Conservation (phyloP, 2,888 invertebrate genomes). For the Ariolimax columbianus region DNA sequence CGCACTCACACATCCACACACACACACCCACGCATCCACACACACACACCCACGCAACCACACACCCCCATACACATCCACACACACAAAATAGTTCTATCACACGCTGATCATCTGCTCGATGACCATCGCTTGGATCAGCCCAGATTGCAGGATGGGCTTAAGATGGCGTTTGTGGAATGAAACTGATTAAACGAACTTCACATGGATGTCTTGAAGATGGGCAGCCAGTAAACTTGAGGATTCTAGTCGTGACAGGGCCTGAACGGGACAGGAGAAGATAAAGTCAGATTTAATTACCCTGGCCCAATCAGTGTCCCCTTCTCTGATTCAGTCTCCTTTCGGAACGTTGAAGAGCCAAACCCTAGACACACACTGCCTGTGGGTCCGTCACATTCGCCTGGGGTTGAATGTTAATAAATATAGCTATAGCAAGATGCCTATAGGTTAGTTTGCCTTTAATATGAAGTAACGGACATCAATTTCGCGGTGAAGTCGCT, state of each 20-base stretch:
- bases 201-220: not conserved
- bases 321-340: not conserved
- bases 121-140: not conserved
- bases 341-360: not conserved
- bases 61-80: too few relatives aligned
- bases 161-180: not conserved
- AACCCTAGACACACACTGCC: not conserved
- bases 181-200: conserved; percentile 3
- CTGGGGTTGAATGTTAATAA: not conserved
- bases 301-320: not conserved
- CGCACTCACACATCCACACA: too few relatives aligned
- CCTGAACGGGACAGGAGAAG: not conserved
- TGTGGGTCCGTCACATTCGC: too few relatives aligned
- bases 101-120: not conserved
- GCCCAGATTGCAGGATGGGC: not conserved
- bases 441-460: too few relatives aligned
- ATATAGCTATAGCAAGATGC: not conserved
- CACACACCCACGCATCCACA: too few relatives aligned
- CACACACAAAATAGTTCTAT: not conserved
- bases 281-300: conserved; percentile 42
- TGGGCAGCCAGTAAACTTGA: not conserved
- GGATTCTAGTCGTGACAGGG: conserved; percentile 6
- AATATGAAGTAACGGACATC: too few relatives aligned
- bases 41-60: too few relatives aligned
- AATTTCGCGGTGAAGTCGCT: too few relatives aligned